phyloP scores from a whole-genome alignment of 23 tunicate species.

The Corella eumyota region DNA sequence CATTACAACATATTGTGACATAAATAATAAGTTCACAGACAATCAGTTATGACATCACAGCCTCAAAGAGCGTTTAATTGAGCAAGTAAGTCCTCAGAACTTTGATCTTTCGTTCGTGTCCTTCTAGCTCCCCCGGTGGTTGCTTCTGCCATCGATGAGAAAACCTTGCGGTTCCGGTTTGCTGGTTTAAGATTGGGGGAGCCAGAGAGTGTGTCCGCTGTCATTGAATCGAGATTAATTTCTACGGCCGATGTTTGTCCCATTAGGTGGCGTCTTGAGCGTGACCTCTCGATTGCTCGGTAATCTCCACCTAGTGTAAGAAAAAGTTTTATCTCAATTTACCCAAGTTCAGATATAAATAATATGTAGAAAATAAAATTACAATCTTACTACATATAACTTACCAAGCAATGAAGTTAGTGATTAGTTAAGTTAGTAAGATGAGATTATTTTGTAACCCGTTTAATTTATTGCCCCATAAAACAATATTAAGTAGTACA shows the following conservation, averaged over 20 bases:
- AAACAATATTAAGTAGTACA: no score
- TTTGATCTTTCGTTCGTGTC: neutral
- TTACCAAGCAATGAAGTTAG: no score
- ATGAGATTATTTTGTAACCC: no score
- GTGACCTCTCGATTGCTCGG: constrained; percentile 52
- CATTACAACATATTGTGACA: neutral
- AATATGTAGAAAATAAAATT: no score
- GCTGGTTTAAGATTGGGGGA: constrained; percentile 21
- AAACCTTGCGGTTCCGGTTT: constrained; percentile 19
- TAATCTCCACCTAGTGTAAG: constrained; percentile 21
- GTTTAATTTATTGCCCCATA: no score
- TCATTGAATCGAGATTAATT: constrained; percentile 38
- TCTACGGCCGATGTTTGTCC: constrained; percentile 38
- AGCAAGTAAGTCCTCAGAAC: constrained; percentile 41
- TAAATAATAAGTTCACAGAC: no score
- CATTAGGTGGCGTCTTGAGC: constrained; percentile 43
- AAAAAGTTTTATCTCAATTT: no score
- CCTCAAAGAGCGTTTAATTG: constrained; percentile 27
- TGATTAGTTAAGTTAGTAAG: no score
- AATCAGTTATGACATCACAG: no score
- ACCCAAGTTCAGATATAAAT: no score
- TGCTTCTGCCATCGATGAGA: constrained; percentile 60
- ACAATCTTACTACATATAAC: no score
- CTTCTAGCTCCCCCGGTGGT: neutral
- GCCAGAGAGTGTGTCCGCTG: constrained; percentile 50